These are phyloP conservation scores for Gasterosteus nipponicus DNA, from an alignment of 2,113 vertebrate species.

Conservation along the genomic window DNA sequence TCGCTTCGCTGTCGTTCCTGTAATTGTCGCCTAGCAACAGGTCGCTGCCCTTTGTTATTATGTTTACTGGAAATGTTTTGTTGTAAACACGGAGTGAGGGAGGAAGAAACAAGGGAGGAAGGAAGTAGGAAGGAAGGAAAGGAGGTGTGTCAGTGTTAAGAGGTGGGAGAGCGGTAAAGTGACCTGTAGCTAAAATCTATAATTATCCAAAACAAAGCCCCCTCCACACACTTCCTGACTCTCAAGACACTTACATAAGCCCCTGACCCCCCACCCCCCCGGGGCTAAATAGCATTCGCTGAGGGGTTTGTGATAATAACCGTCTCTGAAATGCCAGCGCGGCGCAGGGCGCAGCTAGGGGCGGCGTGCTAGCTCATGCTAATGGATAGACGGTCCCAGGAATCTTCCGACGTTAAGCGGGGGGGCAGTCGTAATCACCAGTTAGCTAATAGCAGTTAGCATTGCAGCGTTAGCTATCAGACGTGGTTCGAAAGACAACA, in stretches of 20 bases:
- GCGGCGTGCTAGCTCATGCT: slow-evolving; percentile 63
- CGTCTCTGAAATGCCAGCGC: slow-evolving; percentile 68
- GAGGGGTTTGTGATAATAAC: slow-evolving; percentile 68
- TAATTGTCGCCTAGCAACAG: slow-evolving; percentile 71
- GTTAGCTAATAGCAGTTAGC: slow-evolving; percentile 53
- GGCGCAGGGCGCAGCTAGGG: slow-evolving; percentile 40
- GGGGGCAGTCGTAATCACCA: slow-evolving; percentile 39
- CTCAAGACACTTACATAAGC: slow-evolving; percentile 62
- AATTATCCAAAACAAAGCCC: slow-evolving; percentile 71
- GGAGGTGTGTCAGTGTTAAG: slow-evolving; percentile 24
- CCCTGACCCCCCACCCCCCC: slow-evolving; percentile 46
- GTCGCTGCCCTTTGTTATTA: slow-evolving; percentile 67
- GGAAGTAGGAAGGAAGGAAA: slow-evolving; percentile 14
- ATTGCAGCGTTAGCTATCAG: neutral
- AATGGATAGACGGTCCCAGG: slow-evolving; percentile 73
- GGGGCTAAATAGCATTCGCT: slow-evolving; percentile 57
- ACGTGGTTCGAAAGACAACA: slow-evolving; percentile 7
- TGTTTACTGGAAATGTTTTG: slow-evolving; percentile 70
- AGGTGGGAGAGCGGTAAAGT: slow-evolving; percentile 50
- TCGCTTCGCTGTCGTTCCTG: slow-evolving; percentile 33
- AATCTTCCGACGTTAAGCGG: slow-evolving; percentile 32
- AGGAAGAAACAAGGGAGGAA: slow-evolving; percentile 4
- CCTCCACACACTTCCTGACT: slow-evolving; percentile 31
- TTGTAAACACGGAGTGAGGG: slow-evolving; percentile 60
- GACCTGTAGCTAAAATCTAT: slow-evolving; percentile 64